Evolutionary conservation across 1,140 invertebrate genomes (phyloP), one percentile per base, ranked within the genome.

Genomic region (Paraescarpia echinospica): DNA sequence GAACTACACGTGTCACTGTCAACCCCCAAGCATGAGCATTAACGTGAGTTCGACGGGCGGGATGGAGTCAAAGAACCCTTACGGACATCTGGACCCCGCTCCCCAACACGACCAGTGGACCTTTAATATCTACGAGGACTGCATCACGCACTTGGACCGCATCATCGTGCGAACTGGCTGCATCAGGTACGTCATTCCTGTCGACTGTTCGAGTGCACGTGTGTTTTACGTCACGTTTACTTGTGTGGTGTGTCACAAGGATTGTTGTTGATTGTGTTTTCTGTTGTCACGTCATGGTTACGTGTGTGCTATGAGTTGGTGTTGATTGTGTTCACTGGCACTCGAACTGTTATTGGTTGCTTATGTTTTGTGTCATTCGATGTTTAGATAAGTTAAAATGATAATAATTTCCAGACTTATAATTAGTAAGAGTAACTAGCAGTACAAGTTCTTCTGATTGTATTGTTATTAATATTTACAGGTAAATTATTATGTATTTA

Each of bases 131-230:
- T 59, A 27, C 1, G 91, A 77, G 48, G 77, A 33, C n/a, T 93
- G 92, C 41, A 88, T 89, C 91, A 92, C 91, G 35, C 33, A n/a
- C n/a, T 0, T 34, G 22, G 94, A 94, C 22, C 93, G 90, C 9
- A 89, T 94, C 2, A 90, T 90, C 22, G 95, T 94, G 33, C 31
- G 93, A 8, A 89, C 92, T 33, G 94, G 94, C 90, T 95, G 92
- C 51, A 94, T 96, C 94, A 95, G 95, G 89, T 77, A 77, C 27
- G 27, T 18, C 22, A 31, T 77, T 77, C 59, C 2, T 77, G 59
- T 27, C 9, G 59, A 18, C 12, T 27, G 2, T 31, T 51, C 18
- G 48, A 8, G 48, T 77, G 59, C 59, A 77, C 59, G 4, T 77
- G 59, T 18, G 59, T 77, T 6, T 77, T 77, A 77, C 59, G 59